These are phyloP conservation scores for Toxotes chatareus DNA, from an alignment of 2,113 vertebrate genomes.

Conservation along the genomic window DNA sequence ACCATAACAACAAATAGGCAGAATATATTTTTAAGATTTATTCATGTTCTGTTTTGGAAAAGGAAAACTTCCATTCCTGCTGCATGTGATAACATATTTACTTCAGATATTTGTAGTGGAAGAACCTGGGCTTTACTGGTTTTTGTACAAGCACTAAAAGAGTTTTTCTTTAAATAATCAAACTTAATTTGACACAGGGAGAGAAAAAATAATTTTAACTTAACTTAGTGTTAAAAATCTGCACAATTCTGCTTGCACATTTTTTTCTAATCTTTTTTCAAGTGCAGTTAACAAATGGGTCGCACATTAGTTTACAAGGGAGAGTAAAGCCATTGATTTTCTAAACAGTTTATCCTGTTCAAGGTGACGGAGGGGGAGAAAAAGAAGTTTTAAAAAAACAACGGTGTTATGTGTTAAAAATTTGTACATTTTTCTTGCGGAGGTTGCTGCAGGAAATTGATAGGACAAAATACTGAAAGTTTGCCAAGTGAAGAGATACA, in stretches of 20 bases:
- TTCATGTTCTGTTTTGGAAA: background rate
- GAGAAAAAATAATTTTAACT: no score
- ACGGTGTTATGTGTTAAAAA: background rate
- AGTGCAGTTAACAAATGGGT: background rate
- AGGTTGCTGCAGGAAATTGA: background rate
- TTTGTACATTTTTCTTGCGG: background rate
- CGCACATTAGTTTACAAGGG: no score
- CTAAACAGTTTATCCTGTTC: background rate
- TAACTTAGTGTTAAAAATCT: no score
- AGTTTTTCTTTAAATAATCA: background rate
- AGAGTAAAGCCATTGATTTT: background rate
- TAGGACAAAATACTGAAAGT: background rate
- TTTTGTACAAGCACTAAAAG: background rate
- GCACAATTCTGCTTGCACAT: no score
- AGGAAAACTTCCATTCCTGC: no score
- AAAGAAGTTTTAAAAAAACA: background rate
- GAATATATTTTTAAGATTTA: background rate
- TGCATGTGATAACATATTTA: background rate
- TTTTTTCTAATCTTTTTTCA: no score
- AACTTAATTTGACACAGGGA: no score
- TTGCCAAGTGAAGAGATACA: no score
- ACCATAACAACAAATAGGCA: no score
- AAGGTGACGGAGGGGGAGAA: background rate
- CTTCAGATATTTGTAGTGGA: background rate
- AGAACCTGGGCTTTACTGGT: background rate